A percentile compares a stretch with the other conserved stretches of the same genome.
Conservation (phyloP, 2,113 vertebrate genomes). For the Phylloscopus trochiloides region DNA sequence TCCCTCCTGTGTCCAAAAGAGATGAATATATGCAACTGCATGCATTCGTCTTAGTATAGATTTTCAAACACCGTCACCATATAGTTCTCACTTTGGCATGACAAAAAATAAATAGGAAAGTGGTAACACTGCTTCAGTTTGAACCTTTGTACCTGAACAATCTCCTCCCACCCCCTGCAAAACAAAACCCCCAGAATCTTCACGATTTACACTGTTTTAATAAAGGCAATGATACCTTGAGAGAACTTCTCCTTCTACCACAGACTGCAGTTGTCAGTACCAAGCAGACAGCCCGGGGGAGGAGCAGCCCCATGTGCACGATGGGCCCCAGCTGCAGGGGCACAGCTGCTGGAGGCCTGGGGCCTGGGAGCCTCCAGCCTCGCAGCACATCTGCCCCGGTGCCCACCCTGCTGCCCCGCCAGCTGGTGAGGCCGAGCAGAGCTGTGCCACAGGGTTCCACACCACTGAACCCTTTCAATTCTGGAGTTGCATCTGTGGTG, state of each 20-base stretch:
- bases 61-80: background rate
- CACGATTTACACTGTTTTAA: background rate
- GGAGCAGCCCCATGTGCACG: accelerated
- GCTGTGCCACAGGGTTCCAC: background rate
- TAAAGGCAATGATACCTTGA: background rate
- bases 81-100: background rate
- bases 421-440: background rate
- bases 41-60: background rate
- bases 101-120: background rate
- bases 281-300: accelerated
- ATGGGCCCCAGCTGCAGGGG: background rate
- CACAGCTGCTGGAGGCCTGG: background rate
- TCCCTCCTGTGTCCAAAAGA: background rate
- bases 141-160: background rate
- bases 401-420: background rate
- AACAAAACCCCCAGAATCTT: background rate
- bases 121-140: accelerated
- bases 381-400: background rate
- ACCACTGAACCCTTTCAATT: background rate
- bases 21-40: background rate
- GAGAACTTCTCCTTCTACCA: background rate
- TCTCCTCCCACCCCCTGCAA: background rate
- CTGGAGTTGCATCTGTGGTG: background rate
- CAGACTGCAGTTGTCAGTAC: background rate
- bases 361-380: background rate